Conservation (phyloP, 2,888 invertebrate genomes). For the Campoplex nolae region DNA sequence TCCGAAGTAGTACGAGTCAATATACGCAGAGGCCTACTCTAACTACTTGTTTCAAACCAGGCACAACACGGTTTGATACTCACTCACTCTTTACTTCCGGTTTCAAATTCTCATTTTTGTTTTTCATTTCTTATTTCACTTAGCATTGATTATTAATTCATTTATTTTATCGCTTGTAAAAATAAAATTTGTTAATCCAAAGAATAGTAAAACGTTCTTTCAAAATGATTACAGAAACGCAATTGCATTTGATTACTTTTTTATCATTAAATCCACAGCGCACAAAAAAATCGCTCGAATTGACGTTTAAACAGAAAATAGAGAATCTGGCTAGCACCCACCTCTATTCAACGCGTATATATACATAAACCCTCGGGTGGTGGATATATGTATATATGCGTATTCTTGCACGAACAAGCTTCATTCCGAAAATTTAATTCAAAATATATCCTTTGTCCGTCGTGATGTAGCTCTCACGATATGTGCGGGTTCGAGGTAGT, state of each 20-base stretch:
- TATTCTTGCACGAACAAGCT: slow-evolving; percentile 45
- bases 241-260: not conserved
- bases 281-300: not conserved
- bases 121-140: not conserved
- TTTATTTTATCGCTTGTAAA: not conserved
- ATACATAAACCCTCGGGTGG: not conserved
- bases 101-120: not conserved
- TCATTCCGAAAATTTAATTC: slow-evolving; percentile 63
- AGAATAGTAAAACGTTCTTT: not conserved
- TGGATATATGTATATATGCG: slow-evolving; percentile 25
- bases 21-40: slow-evolving; percentile 59
- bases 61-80: slow-evolving; percentile 10
- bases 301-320: slow-evolving; percentile 23
- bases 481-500: slow-evolving; percentile 6
- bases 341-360: not conserved
- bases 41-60: slow-evolving; percentile 32
- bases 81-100: slow-evolving; percentile 1
- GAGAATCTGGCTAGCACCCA: not conserved
- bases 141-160: not conserved
- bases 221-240: not conserved
- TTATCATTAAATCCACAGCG: not conserved
- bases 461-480: slow-evolving; percentile 32
- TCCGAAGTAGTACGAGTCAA: slow-evolving; percentile 63
- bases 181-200: not conserved
- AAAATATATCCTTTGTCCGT: slow-evolving; percentile 65